A percentile compares a stretch with the other conserved stretches of the same genome.
phyloP scores from a whole-genome alignment of 2,113 vertebrate genomes.

The Brachirus orientalis region DNA sequence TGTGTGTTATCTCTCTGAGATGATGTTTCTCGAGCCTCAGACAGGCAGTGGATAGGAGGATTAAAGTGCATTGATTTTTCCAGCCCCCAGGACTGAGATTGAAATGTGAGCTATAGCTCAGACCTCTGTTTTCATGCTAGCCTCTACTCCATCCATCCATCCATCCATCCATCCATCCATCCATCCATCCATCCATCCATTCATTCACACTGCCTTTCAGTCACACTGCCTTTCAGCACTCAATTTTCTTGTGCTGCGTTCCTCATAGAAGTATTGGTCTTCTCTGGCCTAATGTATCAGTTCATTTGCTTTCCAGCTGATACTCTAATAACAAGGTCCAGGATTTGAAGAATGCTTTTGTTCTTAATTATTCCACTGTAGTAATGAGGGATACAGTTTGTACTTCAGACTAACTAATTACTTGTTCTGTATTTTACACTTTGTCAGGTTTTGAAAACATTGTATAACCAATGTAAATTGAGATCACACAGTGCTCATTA shows the following conservation, averaged over 20 bases:
- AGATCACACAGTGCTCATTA: no score
- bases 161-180: background rate
- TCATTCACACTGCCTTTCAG: background rate
- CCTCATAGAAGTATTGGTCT: slow-evolving; percentile 35
- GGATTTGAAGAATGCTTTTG: slow-evolving; percentile 18
- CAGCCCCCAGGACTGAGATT: slow-evolving; percentile 64
- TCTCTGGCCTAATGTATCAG: slow-evolving; percentile 50
- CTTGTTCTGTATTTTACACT: background rate
- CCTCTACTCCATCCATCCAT: slow-evolving; percentile 30
- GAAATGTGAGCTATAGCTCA: slow-evolving; percentile 66
- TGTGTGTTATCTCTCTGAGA: slow-evolving; percentile 63
- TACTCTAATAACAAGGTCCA: slow-evolving; percentile 13
- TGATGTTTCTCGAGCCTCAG: slow-evolving; percentile 62
- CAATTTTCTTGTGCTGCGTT: slow-evolving; percentile 25
- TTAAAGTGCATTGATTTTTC: slow-evolving; percentile 74
- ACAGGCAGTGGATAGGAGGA: slow-evolving; percentile 67
- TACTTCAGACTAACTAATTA: background rate
- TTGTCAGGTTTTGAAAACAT: no score
- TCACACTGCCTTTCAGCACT: slow-evolving; percentile 55
- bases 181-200: background rate
- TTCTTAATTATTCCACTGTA: background rate
- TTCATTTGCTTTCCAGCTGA: slow-evolving; percentile 11
- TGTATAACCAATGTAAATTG: no score
- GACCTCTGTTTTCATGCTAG: slow-evolving; percentile 44
- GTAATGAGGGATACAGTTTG: slow-evolving; percentile 8